A percentile compares a stretch with the other conserved stretches of the same genome.
These are phyloP conservation scores for Mythimna vitellina DNA, from an alignment of 2,888 invertebrate species.

Conservation along the genomic window DNA sequence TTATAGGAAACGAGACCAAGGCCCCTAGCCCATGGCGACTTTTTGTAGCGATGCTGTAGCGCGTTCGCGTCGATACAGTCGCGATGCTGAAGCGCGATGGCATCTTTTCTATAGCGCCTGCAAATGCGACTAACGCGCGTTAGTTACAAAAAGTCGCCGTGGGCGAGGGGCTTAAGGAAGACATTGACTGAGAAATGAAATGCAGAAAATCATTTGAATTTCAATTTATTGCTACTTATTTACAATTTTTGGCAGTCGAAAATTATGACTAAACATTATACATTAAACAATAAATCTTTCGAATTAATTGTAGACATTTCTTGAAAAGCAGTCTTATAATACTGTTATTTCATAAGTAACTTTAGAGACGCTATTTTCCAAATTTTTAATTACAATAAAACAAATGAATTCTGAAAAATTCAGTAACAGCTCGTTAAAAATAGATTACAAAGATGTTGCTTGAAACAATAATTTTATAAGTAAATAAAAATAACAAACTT, in stretches of 20 bases:
- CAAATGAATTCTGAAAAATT: not conserved
- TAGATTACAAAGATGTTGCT: not conserved
- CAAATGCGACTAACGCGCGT: too few species aligned
- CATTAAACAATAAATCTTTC: not conserved
- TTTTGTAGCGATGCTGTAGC: too few species aligned
- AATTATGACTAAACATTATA: slow-evolving; percentile 21
- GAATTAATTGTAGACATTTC: not conserved
- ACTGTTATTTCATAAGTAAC: slow-evolving; percentile 1
- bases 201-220: slow-evolving; percentile 3
- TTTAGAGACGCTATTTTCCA: not conserved
- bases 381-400: not conserved
- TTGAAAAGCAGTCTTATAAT: slow-evolving; percentile 8
- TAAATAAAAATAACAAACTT: slow-evolving; percentile 6
- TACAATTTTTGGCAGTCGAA: slow-evolving; percentile 59
- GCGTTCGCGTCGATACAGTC: too few species aligned
- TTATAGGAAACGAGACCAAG: too few species aligned
- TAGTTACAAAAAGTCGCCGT: too few species aligned
- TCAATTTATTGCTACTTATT: slow-evolving; percentile 58
- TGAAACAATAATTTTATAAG: not conserved
- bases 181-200: slow-evolving; percentile 2
- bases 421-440: not conserved
- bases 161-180: too few species aligned
- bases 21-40: too few species aligned
- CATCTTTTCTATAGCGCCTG: too few species aligned
- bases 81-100: too few species aligned